Conservation (phyloP, 1,140 invertebrate genomes). For the Musca domestica region DNA sequence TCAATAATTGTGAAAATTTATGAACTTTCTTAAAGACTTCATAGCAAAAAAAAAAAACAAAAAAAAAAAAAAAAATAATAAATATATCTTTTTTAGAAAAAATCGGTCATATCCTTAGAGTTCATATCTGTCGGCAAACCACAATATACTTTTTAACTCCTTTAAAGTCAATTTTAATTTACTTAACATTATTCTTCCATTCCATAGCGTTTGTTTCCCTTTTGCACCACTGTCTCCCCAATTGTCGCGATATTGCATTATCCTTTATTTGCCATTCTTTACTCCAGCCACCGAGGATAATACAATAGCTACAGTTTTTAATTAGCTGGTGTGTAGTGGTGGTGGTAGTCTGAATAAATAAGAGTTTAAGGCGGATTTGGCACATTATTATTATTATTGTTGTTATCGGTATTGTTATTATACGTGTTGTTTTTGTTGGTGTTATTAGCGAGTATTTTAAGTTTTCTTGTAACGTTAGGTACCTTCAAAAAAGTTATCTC, state of each 20-base stretch:
- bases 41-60: too few relatives aligned
- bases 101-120: too few relatives aligned
- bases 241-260: neutral
- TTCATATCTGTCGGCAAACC: too few relatives aligned
- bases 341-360: slow-evolving; percentile 11
- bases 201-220: neutral
- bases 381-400: slow-evolving; percentile 14
- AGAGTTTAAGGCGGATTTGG: slow-evolving; percentile 10
- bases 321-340: too few relatives aligned
- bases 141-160: too few relatives aligned
- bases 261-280: neutral
- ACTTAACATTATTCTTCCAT: neutral
- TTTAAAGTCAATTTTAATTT: neutral
- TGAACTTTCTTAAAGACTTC: too few relatives aligned
- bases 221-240: neutral
- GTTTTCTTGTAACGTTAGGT: too few relatives aligned
- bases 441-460: too few relatives aligned
- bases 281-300: neutral
- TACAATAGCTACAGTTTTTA: slow-evolving; percentile 6
- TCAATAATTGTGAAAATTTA: too few relatives aligned
- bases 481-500: neutral
- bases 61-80: too few relatives aligned
- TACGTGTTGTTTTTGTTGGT: neutral
- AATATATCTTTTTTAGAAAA: too few relatives aligned
- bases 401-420: slow-evolving; percentile 3